Base-by-base conservation (phyloP, 2,113 vertebrate species). In the Gavialis gangeticus region DNA sequence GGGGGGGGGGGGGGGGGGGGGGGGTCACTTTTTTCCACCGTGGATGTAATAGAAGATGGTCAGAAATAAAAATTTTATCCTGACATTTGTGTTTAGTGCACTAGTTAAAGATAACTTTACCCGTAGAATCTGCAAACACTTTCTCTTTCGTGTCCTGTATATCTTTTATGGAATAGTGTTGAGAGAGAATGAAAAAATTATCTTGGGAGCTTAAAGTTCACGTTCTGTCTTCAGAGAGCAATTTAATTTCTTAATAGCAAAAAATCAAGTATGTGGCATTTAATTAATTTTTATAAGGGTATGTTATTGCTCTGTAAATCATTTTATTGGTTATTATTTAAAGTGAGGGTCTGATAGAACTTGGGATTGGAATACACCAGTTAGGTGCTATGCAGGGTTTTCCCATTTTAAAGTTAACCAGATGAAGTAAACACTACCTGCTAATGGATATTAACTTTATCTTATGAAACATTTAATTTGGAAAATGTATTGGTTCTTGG, bases 251-350 rank as follows among this genome's bases (percentile, higher is more conserved):
- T 85, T 87, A 84, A 82, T 59, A 87, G 22, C 75, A 30, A 85
- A 82, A 90, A 92, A 78, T 58, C 4, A 93, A 95, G 76, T 76
- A 82, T 76, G 79, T 37, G 71, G 79, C 27, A 82, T 62, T 91
- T 91, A 77, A 60, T 79, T 79, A 79, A 91, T 92, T 94, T 92
- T 93, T 57, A 79, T 75, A 77, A 79, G 73, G 21, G 30, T 6
- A 63, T 54, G 4, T 54, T 89, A 66, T 80, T 89, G 15, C 75
- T 93, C 46, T 46, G 75, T 34, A 88, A 82, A 54, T 80, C 77
- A 71, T 86, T 75, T 30, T 93, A 18, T 84, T 78, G 30, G 10
- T 85, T 63, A 16, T 34, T 92, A 54, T 79, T 96, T 90, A 59
- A 82, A 78, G 56, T 22, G 79, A 27, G 79, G 21, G 56, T 21